Percentiles rank a stretch among this genome's conserved stretches.
Evolutionary conservation across 2,113 vertebrate genomes (phyloP).

Genomic region (Equus quagga): DNA sequence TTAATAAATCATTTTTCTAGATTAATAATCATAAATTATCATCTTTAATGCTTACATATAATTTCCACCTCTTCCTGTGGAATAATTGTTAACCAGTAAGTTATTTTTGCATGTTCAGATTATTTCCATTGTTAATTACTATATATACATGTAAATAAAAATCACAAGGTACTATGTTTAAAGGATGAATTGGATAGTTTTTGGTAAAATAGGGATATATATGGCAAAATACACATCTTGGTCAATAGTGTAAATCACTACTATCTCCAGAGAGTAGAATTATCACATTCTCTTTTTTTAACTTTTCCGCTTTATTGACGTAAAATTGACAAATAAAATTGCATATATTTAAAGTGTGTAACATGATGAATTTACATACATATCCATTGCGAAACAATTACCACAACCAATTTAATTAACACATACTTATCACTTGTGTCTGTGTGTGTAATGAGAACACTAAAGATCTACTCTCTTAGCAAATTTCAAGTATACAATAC

Average conservation of each 20-base stretch:
- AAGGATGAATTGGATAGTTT: not conserved
- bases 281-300: not conserved
- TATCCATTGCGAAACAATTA: not conserved
- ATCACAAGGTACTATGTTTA: not conserved
- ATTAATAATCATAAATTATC: not conserved
- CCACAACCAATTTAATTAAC: not conserved
- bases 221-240: not conserved
- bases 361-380: not conserved
- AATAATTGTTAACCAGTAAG: not conserved
- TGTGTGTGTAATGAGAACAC: not conserved
- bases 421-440: not conserved
- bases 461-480: not conserved
- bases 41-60: not conserved
- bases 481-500: not conserved
- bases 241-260: not conserved
- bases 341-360: too few relatives aligned
- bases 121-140: not conserved
- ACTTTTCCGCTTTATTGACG: not conserved
- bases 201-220: not conserved
- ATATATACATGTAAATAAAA: not conserved
- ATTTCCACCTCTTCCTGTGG: not conserved
- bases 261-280: not conserved
- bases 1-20: not conserved
- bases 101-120: not conserved
- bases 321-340: not conserved